phyloP scores from a whole-genome alignment of 2,113 vertebrate species.

The Carassius gibelio region DNA sequence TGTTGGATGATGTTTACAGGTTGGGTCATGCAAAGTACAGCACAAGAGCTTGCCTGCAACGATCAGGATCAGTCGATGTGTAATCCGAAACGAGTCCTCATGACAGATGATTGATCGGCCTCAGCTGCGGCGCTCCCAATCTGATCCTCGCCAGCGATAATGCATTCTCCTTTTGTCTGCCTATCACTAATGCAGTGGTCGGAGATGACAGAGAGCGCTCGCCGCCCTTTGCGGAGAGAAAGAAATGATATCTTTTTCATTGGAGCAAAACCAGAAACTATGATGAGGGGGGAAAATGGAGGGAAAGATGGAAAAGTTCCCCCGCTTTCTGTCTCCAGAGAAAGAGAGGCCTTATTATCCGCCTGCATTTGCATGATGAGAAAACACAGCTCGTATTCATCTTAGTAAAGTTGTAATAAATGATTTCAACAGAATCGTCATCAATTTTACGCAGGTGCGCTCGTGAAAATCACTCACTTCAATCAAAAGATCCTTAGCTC shows the following conservation, averaged over 20 bases:
- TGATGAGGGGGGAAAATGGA: conserved; percentile 36
- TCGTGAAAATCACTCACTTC: conserved; percentile 89
- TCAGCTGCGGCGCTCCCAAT: conserved; percentile 39
- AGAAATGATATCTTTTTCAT: conserved; percentile 59
- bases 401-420: conserved; percentile 90
- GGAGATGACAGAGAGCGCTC: conserved; percentile 43
- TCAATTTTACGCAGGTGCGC: conserved; percentile 90
- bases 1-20: conserved; percentile 37
- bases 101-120: conserved; percentile 49
- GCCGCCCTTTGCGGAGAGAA: conserved; percentile 46
- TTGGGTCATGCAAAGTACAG: conserved; percentile 35
- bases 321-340: conserved; percentile 54
- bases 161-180: conserved; percentile 54
- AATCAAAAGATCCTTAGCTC: conserved; percentile 84
- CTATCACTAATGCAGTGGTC: conserved; percentile 51
- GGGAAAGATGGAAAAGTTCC: conserved; percentile 70
- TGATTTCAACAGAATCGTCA: conserved; percentile 91
- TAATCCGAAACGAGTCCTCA: neutral
- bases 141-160: conserved; percentile 39
- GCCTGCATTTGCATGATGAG: conserved; percentile 84
- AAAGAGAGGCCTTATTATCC: conserved; percentile 73
- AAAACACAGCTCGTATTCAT: conserved; percentile 85
- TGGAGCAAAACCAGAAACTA: conserved; percentile 54
- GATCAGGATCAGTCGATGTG: conserved; percentile 30
- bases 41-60: conserved; percentile 4